Conservation (phyloP, 2,113 vertebrate genomes). For the Mastomys natalensis region DNA sequence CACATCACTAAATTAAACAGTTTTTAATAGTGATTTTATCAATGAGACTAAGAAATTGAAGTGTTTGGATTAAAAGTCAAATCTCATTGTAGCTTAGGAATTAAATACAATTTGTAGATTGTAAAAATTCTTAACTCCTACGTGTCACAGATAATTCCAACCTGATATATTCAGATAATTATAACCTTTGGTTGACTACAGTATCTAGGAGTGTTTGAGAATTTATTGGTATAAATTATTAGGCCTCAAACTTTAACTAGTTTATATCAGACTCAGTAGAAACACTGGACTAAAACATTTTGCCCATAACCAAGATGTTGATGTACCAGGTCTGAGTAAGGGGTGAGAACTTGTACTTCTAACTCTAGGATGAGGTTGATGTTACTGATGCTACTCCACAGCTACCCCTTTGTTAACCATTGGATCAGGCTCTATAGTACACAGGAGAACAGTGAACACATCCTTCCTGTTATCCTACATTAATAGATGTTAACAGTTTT, state of each 20-base stretch:
- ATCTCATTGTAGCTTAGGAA: conserved; percentile 15
- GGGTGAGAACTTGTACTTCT: neutral
- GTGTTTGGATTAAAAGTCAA: conserved; percentile 40
- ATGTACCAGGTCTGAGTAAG: neutral
- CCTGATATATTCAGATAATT: neutral
- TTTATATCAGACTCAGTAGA: neutral
- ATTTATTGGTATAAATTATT: neutral
- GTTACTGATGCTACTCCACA: neutral
- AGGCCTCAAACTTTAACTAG: neutral
- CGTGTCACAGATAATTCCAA: neutral
- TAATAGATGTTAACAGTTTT: neutral
- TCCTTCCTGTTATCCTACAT: no score
- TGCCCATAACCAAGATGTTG: neutral
- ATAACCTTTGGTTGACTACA: neutral
- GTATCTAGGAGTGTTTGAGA: neutral
- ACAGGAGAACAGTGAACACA: neutral
- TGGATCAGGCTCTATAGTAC: neutral
- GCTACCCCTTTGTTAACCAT: neutral
- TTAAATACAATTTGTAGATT: neutral
- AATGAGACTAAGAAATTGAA: conserved; percentile 26
- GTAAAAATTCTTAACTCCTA: neutral
- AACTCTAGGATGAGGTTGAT: no score
- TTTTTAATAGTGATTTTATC: conserved; percentile 24
- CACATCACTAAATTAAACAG: neutral
- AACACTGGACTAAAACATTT: neutral